A percentile compares a stretch with the other conserved stretches of the same genome.
Conservation (phyloP, 2,888 invertebrate species). For the Empis livida region DNA sequence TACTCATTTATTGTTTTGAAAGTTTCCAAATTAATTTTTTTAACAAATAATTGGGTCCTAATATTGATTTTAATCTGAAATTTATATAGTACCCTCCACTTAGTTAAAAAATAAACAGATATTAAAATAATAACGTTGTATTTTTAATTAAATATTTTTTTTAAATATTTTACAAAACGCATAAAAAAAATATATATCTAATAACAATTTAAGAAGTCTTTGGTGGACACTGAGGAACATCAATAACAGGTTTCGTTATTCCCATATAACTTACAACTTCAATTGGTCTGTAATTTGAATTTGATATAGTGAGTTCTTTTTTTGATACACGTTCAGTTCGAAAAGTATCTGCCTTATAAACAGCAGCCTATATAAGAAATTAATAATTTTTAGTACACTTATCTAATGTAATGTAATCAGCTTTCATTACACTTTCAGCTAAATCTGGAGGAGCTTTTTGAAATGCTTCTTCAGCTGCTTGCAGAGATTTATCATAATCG, state of each 20-base stretch:
- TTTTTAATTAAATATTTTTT: no score
- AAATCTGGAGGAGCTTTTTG: constrained; percentile 8
- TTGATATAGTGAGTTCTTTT: constrained; percentile 1
- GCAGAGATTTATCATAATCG: constrained; percentile 9
- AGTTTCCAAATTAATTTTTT: no score
- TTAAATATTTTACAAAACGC: no score
- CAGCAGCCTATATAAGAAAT: constrained; percentile 7
- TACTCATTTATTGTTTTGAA: no score
- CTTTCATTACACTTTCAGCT: constrained; percentile 8
- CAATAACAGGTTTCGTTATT: constrained; percentile 8
- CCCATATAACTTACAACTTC: constrained; percentile 12
- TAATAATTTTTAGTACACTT: not conserved
- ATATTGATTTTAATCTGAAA: no score
- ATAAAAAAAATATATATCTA: no score
- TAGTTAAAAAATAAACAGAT: no score
- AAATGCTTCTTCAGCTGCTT: constrained; percentile 11
- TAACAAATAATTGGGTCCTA: no score
- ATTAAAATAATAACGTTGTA: no score
- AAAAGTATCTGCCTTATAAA: constrained; percentile 9
- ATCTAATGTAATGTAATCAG: no score
- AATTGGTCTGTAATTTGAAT: constrained; percentile 7
- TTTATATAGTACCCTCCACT: no score
- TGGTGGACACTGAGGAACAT: not conserved
- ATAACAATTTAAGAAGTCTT: no score
- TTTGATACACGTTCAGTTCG: constrained; percentile 1